A percentile compares a stretch with the other conserved stretches of the same genome.
Conservation (phyloP, 1,140 invertebrate genomes). For the Lineus longissimus region DNA sequence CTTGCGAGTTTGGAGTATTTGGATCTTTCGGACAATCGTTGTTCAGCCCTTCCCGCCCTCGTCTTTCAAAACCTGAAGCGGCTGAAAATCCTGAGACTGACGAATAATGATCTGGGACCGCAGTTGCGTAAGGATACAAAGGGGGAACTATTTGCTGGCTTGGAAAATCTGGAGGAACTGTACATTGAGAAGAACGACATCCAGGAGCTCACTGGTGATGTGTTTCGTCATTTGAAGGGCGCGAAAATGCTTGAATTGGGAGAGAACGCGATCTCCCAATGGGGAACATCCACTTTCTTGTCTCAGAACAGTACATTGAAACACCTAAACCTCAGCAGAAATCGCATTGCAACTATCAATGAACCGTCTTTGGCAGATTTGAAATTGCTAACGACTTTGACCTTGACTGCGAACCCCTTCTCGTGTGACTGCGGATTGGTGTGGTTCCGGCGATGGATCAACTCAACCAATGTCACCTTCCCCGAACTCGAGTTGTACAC, state of each 20-base stretch:
- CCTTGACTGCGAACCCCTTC: neutral
- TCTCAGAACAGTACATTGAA: neutral
- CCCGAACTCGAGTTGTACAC: neutral
- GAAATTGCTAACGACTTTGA: neutral
- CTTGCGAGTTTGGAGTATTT: no score
- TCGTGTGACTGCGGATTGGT: constrained; percentile 3
- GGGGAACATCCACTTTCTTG: neutral
- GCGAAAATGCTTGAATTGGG: neutral
- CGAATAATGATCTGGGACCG: neutral
- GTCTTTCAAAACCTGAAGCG: no score
- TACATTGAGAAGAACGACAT: neutral
- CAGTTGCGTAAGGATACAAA: neutral
- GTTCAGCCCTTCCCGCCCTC: no score
- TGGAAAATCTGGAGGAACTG: neutral
- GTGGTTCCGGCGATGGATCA: constrained; percentile 1
- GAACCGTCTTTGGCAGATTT: neutral
- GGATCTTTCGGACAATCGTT: no score
- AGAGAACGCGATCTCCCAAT: neutral
- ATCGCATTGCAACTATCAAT: neutral
- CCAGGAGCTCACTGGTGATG: neutral
- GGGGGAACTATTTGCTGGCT: neutral
- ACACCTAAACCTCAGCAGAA: neutral
- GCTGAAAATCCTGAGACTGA: no score
- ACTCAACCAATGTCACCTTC: neutral
- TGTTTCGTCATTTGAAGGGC: neutral